Evolutionary conservation across 2,113 vertebrate genomes (phyloP).

Genomic region (Tachysurus vachellii): DNA sequence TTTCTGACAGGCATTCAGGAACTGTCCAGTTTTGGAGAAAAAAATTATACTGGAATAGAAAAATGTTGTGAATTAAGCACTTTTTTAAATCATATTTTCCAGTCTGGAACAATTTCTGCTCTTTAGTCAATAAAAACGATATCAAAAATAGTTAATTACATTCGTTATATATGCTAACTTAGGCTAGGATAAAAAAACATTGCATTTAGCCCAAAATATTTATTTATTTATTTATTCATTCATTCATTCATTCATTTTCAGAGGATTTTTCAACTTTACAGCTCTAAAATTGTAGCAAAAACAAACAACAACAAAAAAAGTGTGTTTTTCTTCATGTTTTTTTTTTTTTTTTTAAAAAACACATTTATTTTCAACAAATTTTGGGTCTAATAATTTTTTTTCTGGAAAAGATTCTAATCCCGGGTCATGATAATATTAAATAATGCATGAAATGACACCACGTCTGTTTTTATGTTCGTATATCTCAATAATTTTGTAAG

Average conservation of each 20-base stretch:
- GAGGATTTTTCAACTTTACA: no score
- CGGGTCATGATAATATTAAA: not conserved
- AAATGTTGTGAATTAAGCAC: no score
- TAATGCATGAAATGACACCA: not conserved
- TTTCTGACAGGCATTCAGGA: no score
- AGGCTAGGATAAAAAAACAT: not conserved
- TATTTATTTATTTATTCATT: no score
- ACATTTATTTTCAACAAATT: no score
- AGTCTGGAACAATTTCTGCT: not conserved
- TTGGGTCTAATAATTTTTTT: not conserved
- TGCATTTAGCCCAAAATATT: not conserved
- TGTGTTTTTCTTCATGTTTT: no score
- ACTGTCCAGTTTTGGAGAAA: no score
- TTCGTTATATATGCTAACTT: not conserved
- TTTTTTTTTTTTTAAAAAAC: no score
- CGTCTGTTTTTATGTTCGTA: not conserved
- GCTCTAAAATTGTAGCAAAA: no score
- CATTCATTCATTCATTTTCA: not conserved
- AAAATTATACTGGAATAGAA: no score
- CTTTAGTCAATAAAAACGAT: not conserved
- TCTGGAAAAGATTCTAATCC: not conserved
- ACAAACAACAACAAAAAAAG: no score
- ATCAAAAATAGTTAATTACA: not conserved
- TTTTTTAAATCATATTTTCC: no score
- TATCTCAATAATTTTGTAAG: not conserved